Evolutionary conservation across 2,888 invertebrate genomes (phyloP).

Genomic region (Pseudococcus longispinus): DNA sequence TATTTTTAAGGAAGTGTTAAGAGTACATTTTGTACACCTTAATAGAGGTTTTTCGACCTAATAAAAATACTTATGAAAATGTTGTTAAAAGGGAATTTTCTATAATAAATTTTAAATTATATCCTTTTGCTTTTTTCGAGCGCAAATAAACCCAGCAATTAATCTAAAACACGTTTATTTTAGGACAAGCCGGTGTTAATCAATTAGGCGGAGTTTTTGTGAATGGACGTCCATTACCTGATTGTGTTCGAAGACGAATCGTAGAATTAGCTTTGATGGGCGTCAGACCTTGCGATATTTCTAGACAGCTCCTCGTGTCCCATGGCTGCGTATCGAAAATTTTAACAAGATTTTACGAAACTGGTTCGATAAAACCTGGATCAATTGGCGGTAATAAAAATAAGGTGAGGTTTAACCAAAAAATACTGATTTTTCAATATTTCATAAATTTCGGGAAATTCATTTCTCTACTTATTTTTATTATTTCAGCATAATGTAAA

Average conservation of each 20-base stretch:
- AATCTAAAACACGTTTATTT: constrained; percentile 57
- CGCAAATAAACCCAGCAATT: background rate
- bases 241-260: constrained; percentile 90
- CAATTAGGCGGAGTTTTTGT: constrained; percentile 97
- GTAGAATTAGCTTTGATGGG: constrained; percentile 94
- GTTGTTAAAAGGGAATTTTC: background rate
- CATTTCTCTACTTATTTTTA: background rate
- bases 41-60: background rate
- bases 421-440: too few relatives aligned
- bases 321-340: constrained; percentile 98
- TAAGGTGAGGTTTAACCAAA: constrained; percentile 62
- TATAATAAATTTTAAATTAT: constrained; percentile 15
- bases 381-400: constrained; percentile 95
- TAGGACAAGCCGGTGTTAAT: constrained; percentile 97
- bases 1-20: constrained; percentile 8
- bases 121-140: background rate
- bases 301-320: constrained; percentile 90
- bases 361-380: constrained; percentile 93
- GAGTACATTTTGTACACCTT: background rate
- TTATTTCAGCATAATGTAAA: constrained; percentile 84
- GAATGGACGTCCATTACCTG: constrained; percentile 95
- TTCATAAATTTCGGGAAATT: too few relatives aligned
- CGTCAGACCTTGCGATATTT: constrained; percentile 95
- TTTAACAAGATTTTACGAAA: constrained; percentile 94
- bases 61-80: constrained; percentile 27